Evolutionary conservation across 2,797 vertebrate genomes (phyloP).

Genomic region (Pseudochaenichthys georgianus): DNA sequence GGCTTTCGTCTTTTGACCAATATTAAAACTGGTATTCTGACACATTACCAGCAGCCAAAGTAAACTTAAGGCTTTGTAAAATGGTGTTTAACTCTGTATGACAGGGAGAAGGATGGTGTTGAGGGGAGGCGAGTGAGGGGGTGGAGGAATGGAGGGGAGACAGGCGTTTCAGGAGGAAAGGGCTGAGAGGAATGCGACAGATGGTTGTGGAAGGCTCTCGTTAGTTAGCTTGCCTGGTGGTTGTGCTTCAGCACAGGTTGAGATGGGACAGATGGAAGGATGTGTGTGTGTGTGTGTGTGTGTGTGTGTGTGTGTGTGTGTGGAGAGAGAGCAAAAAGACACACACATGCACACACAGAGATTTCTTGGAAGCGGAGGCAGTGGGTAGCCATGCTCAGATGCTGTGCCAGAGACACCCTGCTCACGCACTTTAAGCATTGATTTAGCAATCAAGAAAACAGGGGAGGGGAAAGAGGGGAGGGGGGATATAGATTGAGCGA

Average conservation of each 20-base stretch:
- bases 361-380: slow-evolving; percentile 82
- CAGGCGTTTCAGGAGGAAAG: slow-evolving; percentile 62
- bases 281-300: slow-evolving; percentile 75
- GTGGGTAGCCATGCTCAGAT: slow-evolving; percentile 78
- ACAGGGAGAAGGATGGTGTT: slow-evolving; percentile 12
- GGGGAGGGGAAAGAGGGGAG: slow-evolving; percentile 31
- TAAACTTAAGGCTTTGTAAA: slow-evolving; percentile 42
- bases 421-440: slow-evolving; percentile 85
- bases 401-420: slow-evolving; percentile 83
- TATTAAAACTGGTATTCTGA: slow-evolving; percentile 53
- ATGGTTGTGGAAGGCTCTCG: slow-evolving; percentile 85
- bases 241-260: slow-evolving; percentile 85
- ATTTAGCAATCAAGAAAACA: slow-evolving; percentile 85
- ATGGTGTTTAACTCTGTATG: slow-evolving; percentile 47
- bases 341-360: slow-evolving; percentile 28
- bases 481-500: slow-evolving; percentile 66
- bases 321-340: slow-evolving; percentile 17
- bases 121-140: slow-evolving; percentile 34
- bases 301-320: slow-evolving; percentile 63
- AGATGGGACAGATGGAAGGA: slow-evolving; percentile 87
- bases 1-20: slow-evolving; percentile 50
- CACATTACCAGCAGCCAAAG: slow-evolving; percentile 48
- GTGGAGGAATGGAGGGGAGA: slow-evolving; percentile 46
- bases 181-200: slow-evolving; percentile 81
- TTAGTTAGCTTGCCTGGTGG: slow-evolving; percentile 84